Evolutionary conservation across 2,888 invertebrate genomes (phyloP), one percentile per base, ranked within the genome.

Genomic region (Phyllotreta cruciferae): DNA sequence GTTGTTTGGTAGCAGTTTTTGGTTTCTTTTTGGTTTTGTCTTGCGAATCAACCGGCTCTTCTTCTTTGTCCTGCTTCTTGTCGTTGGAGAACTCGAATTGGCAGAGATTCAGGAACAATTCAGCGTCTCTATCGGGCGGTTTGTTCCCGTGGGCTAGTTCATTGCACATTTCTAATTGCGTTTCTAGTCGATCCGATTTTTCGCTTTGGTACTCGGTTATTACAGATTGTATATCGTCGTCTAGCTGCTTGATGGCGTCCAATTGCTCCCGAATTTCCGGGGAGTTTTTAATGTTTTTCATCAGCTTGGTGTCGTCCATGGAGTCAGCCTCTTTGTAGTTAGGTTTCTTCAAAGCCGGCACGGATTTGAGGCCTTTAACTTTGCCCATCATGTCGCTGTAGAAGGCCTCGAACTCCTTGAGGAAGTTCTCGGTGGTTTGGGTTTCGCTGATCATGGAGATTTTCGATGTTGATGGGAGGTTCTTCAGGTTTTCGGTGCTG

Each of bases 311-410:
- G 36, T 65, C 64, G 1, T 53, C 60, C 14, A 45, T 24, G 45
- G 65, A 37, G n/a, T 55, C 44, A 53, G 50, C 54, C 24, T 60
- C 55, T n/a, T 14, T 53, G 14, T 41, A 61, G 8, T 62, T 63
- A 55, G 64, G 38, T 47, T 60, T 45, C 37, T 65, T 52, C 11
- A 69, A 38, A 24, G 58, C 64, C 9, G 71, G 63, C 35, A 66
- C 62, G 42, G 56, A 58, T 54, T 67, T 69, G 38, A 73, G 61
- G 5, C 64, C 62, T 34, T 66, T 70, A 8, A 73, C 60, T 63
- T 72, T 72, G 38, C 53, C 49, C 62, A 71, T 69, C 71, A 73
- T 70, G 57, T 67, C 67, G 37, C 65, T 56, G 66, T 66, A 71
- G 62, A 73, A 73, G 37, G 60, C 58, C 14, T 67, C 61, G 13